Evolutionary conservation across 1,140 invertebrate species (phyloP).

Genomic region (Drosophila virilis): DNA sequence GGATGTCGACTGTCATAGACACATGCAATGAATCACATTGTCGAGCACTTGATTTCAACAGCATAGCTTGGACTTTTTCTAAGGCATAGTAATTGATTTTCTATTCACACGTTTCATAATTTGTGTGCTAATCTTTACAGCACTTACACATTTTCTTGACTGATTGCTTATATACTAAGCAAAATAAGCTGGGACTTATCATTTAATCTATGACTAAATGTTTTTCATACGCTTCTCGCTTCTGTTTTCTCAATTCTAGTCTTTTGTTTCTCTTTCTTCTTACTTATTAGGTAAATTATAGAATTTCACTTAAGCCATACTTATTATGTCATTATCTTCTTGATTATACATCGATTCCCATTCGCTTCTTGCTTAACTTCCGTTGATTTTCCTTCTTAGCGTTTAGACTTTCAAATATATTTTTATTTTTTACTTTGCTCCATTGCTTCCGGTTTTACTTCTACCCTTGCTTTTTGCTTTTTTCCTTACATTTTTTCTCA

Average conservation of each 20-base stretch:
- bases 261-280: neutral
- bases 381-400: no score
- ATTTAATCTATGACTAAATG: no score
- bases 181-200: no score
- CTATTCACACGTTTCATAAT: neutral
- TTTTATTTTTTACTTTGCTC: no score
- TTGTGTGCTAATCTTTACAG: neutral
- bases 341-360: no score
- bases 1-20: slow-evolving; percentile 16
- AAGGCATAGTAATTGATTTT: neutral
- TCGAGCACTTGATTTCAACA: neutral
- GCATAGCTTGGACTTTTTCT: neutral
- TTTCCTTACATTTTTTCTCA: no score
- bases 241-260: neutral
- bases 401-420: no score
- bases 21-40: slow-evolving; percentile 11
- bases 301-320: neutral
- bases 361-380: no score
- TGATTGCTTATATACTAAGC: no score
- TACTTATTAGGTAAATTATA: no score
- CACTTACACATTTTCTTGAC: slow-evolving; percentile 1
- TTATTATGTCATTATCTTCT: neutral
- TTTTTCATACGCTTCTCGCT: neutral
- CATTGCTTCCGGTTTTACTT: no score
- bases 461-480: no score